Evolutionary conservation across 1,140 invertebrate species (phyloP), one percentile per base, ranked within the genome.

Genomic region (Drosophila asahinai): DNA sequence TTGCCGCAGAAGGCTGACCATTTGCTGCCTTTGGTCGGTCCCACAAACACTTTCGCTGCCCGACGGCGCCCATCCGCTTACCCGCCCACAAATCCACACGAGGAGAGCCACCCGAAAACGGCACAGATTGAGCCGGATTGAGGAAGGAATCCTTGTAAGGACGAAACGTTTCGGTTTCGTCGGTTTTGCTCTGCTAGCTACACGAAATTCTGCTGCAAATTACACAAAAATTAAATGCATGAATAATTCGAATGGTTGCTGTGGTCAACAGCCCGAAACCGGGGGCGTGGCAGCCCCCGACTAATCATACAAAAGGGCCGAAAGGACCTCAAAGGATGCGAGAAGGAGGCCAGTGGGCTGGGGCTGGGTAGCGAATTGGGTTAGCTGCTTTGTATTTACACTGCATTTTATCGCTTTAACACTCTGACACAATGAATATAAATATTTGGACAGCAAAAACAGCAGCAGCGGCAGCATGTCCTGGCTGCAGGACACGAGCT

Each of bases 141-240:
- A 63, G 45, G 15, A 57, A 22, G 48, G 67, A 71, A 57, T 51
- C 55, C 66, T 64, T 79, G 62, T 22, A 68, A 83, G 75, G 73
- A 81, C 75, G 68, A 64, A 77, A 74, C 77, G 66, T 71, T 83
- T 89, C 57, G 83, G 84, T 80, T 89, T 83, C 70, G 76, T 61
- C 42, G 72, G 72, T 75, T 78, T 68, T 78, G 84, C 75, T 54
- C 72, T 74, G 80, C 81, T 83, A 81, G 64, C 74, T 73, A 74
- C 77, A 77, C 75, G 73, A 81, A 84, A 84, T 89, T 77, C 81
- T 89, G 81, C 81, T 90, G 81, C 81, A 89, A 90, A 89, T 89
- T 89, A 89, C 81, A 89, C 81, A 87, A 89, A 90, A 89, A 89
- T 89, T 90, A 90, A 89, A 90, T 90, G 84, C 84, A 89, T 89